Conservation (phyloP, 2,888 invertebrate genomes). For the Cosmopolites sordidus region DNA sequence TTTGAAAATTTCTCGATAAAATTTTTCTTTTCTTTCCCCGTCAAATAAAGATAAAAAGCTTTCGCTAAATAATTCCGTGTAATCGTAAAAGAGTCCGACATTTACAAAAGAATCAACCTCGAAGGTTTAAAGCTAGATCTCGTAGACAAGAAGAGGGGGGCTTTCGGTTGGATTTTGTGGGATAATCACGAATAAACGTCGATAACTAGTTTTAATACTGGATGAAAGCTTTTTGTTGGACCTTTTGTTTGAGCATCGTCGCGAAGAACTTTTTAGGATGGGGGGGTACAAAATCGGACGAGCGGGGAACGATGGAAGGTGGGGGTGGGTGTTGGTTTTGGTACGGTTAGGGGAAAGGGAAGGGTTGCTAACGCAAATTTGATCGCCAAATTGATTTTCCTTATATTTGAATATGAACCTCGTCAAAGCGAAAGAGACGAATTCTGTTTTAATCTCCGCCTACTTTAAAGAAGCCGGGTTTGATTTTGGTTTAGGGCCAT, state of each 20-base stretch:
- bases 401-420: slow-evolving; percentile 18
- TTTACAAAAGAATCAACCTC: slow-evolving; percentile 2
- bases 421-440: not conserved
- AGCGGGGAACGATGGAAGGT: too few relatives aligned
- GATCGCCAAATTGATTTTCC: slow-evolving; percentile 25
- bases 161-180: slow-evolving; percentile 23
- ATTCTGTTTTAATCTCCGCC: not conserved
- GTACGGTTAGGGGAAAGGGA: slow-evolving; percentile 9
- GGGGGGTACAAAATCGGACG: too few relatives aligned
- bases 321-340: too few relatives aligned
- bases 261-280: slow-evolving; percentile 17
- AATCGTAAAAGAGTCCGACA: not conserved
- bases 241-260: slow-evolving; percentile 22
- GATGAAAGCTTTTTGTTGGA: slow-evolving; percentile 27
- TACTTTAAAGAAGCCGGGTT: too few relatives aligned
- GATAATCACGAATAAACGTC: slow-evolving; percentile 24
- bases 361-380: slow-evolving; percentile 24
- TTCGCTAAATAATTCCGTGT: not conserved
- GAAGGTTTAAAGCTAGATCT: slow-evolving; percentile 21
- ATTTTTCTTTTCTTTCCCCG: not conserved
- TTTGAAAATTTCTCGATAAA: too few relatives aligned
- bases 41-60: not conserved
- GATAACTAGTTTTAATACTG: slow-evolving; percentile 27
- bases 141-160: slow-evolving; percentile 22
- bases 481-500: too few relatives aligned